A percentile compares a stretch with the other conserved stretches of the same genome.
phyloP scores from a whole-genome alignment of 2,888 invertebrate genomes.

The Morinoia aosen region DNA sequence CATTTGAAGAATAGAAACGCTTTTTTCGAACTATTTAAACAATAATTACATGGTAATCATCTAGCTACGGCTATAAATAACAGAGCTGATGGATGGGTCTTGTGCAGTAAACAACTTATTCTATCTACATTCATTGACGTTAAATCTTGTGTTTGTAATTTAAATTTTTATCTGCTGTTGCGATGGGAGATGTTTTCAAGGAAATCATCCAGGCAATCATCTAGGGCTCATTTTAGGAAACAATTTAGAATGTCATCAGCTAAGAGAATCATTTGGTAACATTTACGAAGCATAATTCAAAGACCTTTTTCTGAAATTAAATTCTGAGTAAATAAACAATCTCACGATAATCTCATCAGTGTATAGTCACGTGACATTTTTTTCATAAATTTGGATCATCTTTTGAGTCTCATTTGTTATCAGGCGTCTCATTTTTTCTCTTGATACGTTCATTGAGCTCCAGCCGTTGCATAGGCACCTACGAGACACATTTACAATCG shows the following conservation, averaged over 20 bases:
- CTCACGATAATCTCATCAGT: not conserved
- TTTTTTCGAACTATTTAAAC: not conserved
- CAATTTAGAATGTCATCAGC: not conserved
- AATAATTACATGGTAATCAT: not conserved
- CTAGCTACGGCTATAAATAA: not conserved
- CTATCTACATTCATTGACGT: not conserved
- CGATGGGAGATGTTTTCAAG: not conserved
- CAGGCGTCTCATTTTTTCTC: too few species aligned
- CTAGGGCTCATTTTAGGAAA: not conserved
- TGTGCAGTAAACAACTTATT: not conserved
- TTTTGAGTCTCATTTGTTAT: not conserved
- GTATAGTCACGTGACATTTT: not conserved
- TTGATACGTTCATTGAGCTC: too few species aligned
- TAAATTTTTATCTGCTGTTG: not conserved
- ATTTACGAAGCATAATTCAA: not conserved
- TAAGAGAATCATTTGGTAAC: not conserved
- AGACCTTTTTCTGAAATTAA: not conserved
- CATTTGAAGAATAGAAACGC: not conserved
- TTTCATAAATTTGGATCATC: not conserved
- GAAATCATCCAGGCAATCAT: not conserved
- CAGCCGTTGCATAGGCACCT: too few species aligned
- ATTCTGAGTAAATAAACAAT: not conserved
- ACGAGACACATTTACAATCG: too few species aligned
- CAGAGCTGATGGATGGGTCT: not conserved
- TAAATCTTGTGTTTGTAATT: not conserved